Conservation (phyloP, 2,797 vertebrate species). For the Anomalospiza imberbis region DNA sequence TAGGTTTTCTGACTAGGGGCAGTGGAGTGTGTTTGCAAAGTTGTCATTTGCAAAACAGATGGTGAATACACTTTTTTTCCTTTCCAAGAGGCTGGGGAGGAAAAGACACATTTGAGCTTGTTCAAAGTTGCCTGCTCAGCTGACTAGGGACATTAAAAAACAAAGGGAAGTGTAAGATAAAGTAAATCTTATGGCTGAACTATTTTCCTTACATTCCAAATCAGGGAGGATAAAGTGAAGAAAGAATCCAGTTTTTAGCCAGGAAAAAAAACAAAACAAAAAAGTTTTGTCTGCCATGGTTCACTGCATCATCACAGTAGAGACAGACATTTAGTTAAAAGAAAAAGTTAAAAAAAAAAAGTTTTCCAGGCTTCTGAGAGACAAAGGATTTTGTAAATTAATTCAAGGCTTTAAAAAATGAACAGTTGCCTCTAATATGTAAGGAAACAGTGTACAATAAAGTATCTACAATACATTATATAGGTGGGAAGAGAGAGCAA, state of each 20-base stretch:
- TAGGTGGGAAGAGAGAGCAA: background rate
- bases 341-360: background rate
- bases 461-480: background rate
- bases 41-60: slow-evolving; percentile 28
- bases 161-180: background rate
- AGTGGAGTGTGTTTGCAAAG: slow-evolving; percentile 1
- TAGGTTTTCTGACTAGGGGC: background rate
- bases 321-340: slow-evolving; percentile 15
- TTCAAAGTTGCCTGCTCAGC: background rate
- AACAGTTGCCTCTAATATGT: background rate
- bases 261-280: background rate
- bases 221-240: background rate
- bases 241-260: slow-evolving; percentile 7
- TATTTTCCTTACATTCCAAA: slow-evolving; percentile 9
- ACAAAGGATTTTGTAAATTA: background rate
- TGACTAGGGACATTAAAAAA: background rate
- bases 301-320: slow-evolving; percentile 29
- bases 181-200: slow-evolving; percentile 3
- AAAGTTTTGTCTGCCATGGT: background rate
- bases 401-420: background rate
- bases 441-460: background rate
- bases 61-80: background rate
- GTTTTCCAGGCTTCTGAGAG: background rate
- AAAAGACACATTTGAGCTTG: background rate
- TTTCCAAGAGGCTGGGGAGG: background rate